A percentile compares a stretch with the other conserved stretches of the same genome.
Evolutionary conservation across 1,140 invertebrate species (phyloP).

Genomic region (Aphidius ervi): DNA sequence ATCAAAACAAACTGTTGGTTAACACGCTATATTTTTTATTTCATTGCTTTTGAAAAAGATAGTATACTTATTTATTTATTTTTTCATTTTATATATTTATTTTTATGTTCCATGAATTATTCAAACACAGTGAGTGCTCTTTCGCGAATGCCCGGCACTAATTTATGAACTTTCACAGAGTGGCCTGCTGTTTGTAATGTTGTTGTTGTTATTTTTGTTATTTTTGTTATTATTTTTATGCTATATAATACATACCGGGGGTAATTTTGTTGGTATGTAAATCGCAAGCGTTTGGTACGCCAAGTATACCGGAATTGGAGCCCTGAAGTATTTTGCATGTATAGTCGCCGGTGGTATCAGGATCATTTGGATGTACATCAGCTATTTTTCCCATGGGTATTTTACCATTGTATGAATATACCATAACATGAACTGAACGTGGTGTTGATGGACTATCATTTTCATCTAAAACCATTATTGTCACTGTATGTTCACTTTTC

Average conservation of each 20-base stretch:
- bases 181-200: no score
- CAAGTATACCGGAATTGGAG: slow-evolving; percentile 61
- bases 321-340: slow-evolving; percentile 72
- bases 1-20: no score
- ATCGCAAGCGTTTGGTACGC: slow-evolving; percentile 73
- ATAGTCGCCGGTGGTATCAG: slow-evolving; percentile 82
- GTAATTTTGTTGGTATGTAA: slow-evolving; percentile 68
- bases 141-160: slow-evolving; percentile 9
- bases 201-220: no score
- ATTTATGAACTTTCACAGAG: slow-evolving; percentile 22
- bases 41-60: slow-evolving; percentile 6
- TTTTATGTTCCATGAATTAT: slow-evolving; percentile 36
- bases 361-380: slow-evolving; percentile 86
- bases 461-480: slow-evolving; percentile 77
- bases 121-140: slow-evolving; percentile 28
- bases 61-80: slow-evolving; percentile 12
- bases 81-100: slow-evolving; percentile 18
- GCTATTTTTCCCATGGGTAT: slow-evolving; percentile 78
- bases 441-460: slow-evolving; percentile 88
- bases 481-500: slow-evolving; percentile 71
- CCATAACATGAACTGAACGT: slow-evolving; percentile 75
- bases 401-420: slow-evolving; percentile 72
- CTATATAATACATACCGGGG: slow-evolving; percentile 47
- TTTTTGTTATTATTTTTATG: no score
- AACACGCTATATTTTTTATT: not conserved